Evolutionary conservation across 2,113 vertebrate genomes (phyloP), one percentile per base, ranked within the genome.

Genomic region (Ahaetulla prasina): DNA sequence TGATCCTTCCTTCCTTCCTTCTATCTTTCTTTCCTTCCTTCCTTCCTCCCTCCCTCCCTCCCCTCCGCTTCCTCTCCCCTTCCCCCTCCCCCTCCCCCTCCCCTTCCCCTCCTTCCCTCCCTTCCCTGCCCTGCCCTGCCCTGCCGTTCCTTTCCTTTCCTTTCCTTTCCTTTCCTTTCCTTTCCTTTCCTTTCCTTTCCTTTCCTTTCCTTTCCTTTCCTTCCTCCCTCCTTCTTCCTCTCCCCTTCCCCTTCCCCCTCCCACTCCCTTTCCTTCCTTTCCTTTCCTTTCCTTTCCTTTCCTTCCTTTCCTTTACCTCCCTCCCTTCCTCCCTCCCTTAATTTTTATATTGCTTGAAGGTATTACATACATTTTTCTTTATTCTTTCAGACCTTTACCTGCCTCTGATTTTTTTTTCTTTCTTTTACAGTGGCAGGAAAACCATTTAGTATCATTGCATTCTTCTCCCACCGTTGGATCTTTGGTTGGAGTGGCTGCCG

Each of bases 401-500:
- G 3, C 86, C 1, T 91, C 20, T 89, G 0, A 84, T n/a, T n/a
- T 68, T 53, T 74, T 95, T 30, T 95, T 27, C 57, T 30, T 95
- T 27, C 57, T 53, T 95, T 92, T 93, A 53, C 93, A 99, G 99
- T 99, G 93, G 97, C 98, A 93, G 98, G 99, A 92, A 99, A 99
- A 93, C 99, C 99, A 0, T 99, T 99, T 95, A 98, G 98, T 86
- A 94, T 99, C n/a, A 97, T 98, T 80, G 99, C 99, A 87, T 99
- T 98, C 97, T 98, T 99, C 84, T 98, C 97, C 87, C 99, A 99
- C 91, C 98, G 98, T 94, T 99, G 99, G 99, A 91, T 99, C 92
- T 99, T 99, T 6, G 99, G 99, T 86, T 99, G 99, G 99, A 97
- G 98, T 2, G 98, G 98, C 88, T 99, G 99, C 93, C 98, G 97